Conservation (phyloP, 2,888 invertebrate species). For the Molorchus minor region DNA sequence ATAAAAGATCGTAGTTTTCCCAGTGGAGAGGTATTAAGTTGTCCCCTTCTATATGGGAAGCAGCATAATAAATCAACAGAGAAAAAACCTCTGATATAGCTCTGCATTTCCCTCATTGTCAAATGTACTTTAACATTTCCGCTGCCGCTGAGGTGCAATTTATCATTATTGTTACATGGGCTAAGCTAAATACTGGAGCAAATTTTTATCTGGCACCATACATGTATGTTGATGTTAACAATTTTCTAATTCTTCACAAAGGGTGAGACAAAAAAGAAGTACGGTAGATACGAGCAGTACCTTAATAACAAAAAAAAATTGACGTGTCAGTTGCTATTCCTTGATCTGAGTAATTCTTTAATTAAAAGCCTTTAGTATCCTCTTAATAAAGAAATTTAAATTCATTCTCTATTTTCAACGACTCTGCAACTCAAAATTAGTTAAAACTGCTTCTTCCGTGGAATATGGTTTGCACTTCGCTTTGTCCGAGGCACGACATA, state of each 20-base stretch:
- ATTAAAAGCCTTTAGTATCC: no score
- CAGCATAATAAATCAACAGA: conserved; percentile 47
- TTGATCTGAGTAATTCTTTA: no score
- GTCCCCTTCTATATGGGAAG: conserved; percentile 43
- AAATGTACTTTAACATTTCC: no score
- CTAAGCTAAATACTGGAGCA: conserved; percentile 30
- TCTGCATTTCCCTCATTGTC: conserved; percentile 47
- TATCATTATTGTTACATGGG: conserved; percentile 41
- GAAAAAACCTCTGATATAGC: conserved; percentile 46
- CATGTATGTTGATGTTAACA: no score
- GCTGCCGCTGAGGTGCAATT: conserved; percentile 38
- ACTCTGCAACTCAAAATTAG: neutral
- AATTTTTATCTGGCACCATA: no score
- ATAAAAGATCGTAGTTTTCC: conserved; percentile 33
- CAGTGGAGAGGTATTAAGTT: conserved; percentile 46
- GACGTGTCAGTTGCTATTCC: no score
- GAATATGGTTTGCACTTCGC: conserved; percentile 10
- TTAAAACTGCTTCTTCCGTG: neutral
- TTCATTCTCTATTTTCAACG: neutral
- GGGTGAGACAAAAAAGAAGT: no score
- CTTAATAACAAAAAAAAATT: no score
- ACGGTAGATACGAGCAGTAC: no score
- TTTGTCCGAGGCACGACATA: neutral
- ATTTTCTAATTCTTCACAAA: no score
- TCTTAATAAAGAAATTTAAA: no score